A percentile compares a stretch with the other conserved stretches of the same genome.
Conservation (phyloP, 1,140 invertebrate species). For the Apis cerana region DNA sequence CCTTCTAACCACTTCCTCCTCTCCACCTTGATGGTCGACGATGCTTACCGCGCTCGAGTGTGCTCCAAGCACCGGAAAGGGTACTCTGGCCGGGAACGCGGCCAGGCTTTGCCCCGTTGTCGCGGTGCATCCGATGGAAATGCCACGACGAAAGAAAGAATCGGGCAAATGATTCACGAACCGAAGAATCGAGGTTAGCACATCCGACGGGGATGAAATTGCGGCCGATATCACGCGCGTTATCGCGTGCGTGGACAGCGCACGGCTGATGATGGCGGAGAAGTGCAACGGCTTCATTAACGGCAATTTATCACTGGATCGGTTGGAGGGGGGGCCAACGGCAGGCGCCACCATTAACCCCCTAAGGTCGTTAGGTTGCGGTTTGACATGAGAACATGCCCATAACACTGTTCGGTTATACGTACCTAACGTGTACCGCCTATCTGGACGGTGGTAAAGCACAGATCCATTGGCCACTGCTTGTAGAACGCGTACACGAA, state of each 20-base stretch:
- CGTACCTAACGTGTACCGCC: slow-evolving; percentile 64
- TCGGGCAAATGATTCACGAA: slow-evolving; percentile 3
- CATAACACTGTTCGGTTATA: slow-evolving; percentile 77
- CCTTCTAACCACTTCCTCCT: slow-evolving; percentile 58
- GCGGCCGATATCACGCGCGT: slow-evolving; percentile 11
- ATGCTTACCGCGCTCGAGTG: slow-evolving; percentile 55
- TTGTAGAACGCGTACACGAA: slow-evolving; percentile 41
- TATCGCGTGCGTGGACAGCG: neutral
- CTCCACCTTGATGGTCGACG: slow-evolving; percentile 47
- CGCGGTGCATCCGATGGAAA: slow-evolving; percentile 52
- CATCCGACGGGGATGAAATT: neutral
- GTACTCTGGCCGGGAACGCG: slow-evolving; percentile 61
- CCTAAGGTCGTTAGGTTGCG: slow-evolving; percentile 78
- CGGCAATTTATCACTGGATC: slow-evolving; percentile 78
- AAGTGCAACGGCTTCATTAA: slow-evolving; percentile 74
- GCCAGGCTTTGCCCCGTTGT: slow-evolving; percentile 49
- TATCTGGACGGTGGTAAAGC: slow-evolving; percentile 65
- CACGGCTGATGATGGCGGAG: slow-evolving; percentile 51
- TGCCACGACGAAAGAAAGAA: slow-evolving; percentile 23
- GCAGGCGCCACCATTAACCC: slow-evolving; percentile 73
- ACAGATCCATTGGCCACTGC: slow-evolving; percentile 58
- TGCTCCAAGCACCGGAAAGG: slow-evolving; percentile 49
- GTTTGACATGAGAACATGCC: slow-evolving; percentile 78
- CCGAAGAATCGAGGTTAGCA: slow-evolving; percentile 60
- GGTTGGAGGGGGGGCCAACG: slow-evolving; percentile 51